Evolutionary conservation across 2,113 vertebrate species (phyloP).

Genomic region (Pycnonotus jocosus): DNA sequence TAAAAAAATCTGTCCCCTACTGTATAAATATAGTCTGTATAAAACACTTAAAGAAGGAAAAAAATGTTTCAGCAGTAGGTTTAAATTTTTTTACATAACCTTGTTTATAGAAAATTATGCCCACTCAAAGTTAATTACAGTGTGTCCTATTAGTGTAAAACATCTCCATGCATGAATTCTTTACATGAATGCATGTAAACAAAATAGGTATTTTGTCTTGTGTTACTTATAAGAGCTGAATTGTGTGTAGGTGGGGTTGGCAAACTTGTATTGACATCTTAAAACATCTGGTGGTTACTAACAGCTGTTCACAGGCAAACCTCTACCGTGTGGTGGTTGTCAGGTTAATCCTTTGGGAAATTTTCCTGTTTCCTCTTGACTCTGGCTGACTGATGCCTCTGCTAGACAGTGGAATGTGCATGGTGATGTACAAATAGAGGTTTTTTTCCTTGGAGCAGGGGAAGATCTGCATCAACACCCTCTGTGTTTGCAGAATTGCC

Average conservation of each 20-base stretch:
- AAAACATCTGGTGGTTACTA: background rate
- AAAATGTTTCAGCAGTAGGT: background rate
- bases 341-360: background rate
- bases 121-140: background rate
- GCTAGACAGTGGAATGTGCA: background rate
- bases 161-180: background rate
- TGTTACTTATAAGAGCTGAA: background rate
- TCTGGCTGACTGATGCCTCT: background rate
- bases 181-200: background rate
- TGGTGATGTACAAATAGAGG: background rate
- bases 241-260: rapidly evolving
- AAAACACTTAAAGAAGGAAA: background rate
- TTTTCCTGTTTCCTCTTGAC: background rate
- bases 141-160: background rate
- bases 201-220: background rate
- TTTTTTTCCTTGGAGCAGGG: background rate
- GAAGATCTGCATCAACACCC: background rate
- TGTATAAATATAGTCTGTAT: background rate
- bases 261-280: background rate
- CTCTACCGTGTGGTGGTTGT: background rate
- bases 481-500: background rate
- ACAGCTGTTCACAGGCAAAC: background rate
- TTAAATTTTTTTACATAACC: background rate
- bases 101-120: background rate
- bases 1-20: background rate